Percentiles rank a stretch among this genome's conserved stretches.
phyloP scores from a whole-genome alignment of 2,113 vertebrate species.

The Saguinus midas region DNA sequence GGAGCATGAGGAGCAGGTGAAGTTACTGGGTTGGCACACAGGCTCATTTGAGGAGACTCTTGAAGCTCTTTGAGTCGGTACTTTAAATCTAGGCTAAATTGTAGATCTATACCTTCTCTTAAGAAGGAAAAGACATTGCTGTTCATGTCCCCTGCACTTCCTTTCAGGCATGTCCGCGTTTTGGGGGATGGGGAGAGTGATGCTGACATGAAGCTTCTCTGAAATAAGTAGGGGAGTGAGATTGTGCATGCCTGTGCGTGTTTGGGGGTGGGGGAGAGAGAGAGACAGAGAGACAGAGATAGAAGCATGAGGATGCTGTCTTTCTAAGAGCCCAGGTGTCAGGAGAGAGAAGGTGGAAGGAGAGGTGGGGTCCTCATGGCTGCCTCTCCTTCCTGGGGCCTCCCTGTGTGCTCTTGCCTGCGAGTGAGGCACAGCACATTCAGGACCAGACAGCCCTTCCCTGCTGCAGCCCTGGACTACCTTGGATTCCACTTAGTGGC shows the following conservation, averaged over 20 bases:
- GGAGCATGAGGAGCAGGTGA: too few species aligned
- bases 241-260: neutral
- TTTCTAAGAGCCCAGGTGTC: neutral
- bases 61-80: neutral
- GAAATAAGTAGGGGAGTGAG: neutral
- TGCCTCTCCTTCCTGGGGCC: neutral
- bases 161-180: rapidly evolving
- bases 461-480: neutral
- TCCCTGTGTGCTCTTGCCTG: neutral
- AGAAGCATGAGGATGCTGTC: too few species aligned
- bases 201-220: neutral
- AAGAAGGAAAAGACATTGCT: neutral
- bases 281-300: too few species aligned
- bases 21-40: rapidly evolving
- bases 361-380: rapidly evolving
- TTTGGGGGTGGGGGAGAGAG: too few species aligned
- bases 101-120: neutral
- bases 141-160: neutral
- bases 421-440: neutral
- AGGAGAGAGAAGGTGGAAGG: neutral
- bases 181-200: too few species aligned
- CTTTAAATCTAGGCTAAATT: neutral
- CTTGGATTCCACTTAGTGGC: rapidly evolving
- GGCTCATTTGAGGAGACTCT: neutral
- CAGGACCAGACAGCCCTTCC: neutral